Base-by-base conservation (phyloP, 1,140 invertebrate genomes). In the Leptinotarsa defecta region DNA sequence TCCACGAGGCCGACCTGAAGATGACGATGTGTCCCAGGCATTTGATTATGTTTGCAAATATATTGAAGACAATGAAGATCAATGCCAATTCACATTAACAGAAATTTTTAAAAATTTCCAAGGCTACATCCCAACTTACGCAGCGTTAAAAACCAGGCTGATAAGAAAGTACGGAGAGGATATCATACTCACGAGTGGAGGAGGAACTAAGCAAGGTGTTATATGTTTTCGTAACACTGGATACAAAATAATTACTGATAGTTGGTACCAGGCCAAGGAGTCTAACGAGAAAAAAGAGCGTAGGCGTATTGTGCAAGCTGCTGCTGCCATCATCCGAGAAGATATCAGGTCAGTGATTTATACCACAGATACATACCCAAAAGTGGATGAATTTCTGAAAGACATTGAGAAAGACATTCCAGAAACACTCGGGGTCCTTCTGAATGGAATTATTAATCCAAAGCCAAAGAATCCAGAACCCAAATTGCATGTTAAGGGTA, bases 291-390 rank as follows among this genome's bases (percentile, higher is more conserved):
- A 19, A 57, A 8, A 57, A 57, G 52, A 57, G 52, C 52, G 52
- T 17, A 15, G 15, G 15, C 52, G 63, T 20, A 65, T 8, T 19
- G 20, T 65, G 63, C 17, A 65, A 65, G 63, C 63, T 22, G 63
- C 63, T 20, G 24, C 63, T 65, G 63, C 20, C 63, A 65, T 65
- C 20, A 22, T 65, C 24, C 63, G 24, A 17, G 63, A 27, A 20
- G 20, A 65, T 65, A 65, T 65, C 20, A 65, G 63, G 63, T 65
- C 63, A 65, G 63, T 65, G 63, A 65, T 65, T 65, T 65, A 65
- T 65, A 15, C 63, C 63, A 17, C 20, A 15, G 63, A 65, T 65
- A 24, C 63, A 19, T 22, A 65, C 63, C 63, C 63, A 17, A 65
- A 65, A 65, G 63, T 65, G 24, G 22, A 65, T 13, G 17, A 65